phyloP scores from a whole-genome alignment of 2,113 vertebrate genomes.

The Otis tarda region DNA sequence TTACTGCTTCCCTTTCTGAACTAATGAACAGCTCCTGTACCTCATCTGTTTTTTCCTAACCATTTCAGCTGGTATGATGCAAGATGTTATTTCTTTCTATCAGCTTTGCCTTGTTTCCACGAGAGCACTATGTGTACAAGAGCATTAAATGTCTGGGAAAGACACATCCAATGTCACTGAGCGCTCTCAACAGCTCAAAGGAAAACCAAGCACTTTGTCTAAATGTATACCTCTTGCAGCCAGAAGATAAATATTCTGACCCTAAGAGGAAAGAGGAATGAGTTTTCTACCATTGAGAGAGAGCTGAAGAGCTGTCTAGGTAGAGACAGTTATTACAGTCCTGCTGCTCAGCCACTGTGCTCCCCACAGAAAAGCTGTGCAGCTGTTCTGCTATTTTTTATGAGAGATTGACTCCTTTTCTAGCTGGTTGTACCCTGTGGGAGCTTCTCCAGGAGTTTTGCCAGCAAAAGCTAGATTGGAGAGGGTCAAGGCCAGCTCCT shows the following conservation, averaged over 20 bases:
- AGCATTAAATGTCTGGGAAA: not conserved
- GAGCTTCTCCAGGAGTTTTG: not conserved
- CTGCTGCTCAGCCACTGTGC: not conserved
- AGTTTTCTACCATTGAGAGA: not conserved
- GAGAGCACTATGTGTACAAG: not conserved
- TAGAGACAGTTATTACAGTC: not conserved
- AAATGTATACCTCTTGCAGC: not conserved
- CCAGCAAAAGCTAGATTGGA: not conserved
- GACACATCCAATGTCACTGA: not conserved
- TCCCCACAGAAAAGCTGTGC: not conserved
- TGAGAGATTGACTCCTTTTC: not conserved
- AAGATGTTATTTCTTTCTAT: not conserved
- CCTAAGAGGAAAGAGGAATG: not conserved
- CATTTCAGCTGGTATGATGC: not conserved
- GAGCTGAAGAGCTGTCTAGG: not conserved
- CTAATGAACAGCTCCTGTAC: not conserved
- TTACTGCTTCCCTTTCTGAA: not conserved
- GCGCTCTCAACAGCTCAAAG: not conserved
- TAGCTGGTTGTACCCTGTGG: not conserved
- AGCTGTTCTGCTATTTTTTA: constrained; percentile 39
- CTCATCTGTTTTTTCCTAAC: not conserved
- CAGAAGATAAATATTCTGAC: not conserved
- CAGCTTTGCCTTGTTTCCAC: not conserved
- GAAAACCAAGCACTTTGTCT: not conserved
- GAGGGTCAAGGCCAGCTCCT: not conserved